Evolutionary conservation across 1,140 invertebrate genomes (phyloP).

Genomic region (Trichoplusia ni): DNA sequence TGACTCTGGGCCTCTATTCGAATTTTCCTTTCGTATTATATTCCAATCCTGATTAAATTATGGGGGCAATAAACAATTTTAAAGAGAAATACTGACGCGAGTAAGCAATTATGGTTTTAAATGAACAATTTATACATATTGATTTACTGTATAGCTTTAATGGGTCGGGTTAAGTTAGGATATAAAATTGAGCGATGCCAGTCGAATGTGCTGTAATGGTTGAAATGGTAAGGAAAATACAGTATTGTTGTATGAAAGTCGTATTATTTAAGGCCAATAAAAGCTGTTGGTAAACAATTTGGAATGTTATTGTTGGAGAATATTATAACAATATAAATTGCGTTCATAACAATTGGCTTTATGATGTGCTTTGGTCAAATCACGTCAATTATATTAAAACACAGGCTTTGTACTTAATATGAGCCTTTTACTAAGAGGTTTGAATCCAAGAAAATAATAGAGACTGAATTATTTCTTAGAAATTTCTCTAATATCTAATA

Average conservation of each 20-base stretch:
- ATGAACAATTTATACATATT: slow-evolving; percentile 39
- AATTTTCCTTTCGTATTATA: slow-evolving; percentile 55
- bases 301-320: no score
- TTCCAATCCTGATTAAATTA: slow-evolving; percentile 67
- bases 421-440: no score
- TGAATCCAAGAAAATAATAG: no score
- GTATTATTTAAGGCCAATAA: background rate
- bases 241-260: background rate
- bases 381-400: no score
- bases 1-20: slow-evolving; percentile 49
- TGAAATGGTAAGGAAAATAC: slow-evolving; percentile 5
- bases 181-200: slow-evolving; percentile 10
- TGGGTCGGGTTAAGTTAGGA: slow-evolving; percentile 5
- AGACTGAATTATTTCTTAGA: no score
- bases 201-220: background rate
- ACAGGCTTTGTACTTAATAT: no score
- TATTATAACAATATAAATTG: no score
- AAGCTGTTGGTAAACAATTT: no score
- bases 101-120: slow-evolving; percentile 52
- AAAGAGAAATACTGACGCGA: slow-evolving; percentile 52
- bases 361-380: no score
- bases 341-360: no score
- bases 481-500: no score
- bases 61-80: slow-evolving; percentile 53
- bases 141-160: slow-evolving; percentile 27